phyloP scores from a whole-genome alignment of 1,140 invertebrate species.

The Zaprionus africanus region DNA sequence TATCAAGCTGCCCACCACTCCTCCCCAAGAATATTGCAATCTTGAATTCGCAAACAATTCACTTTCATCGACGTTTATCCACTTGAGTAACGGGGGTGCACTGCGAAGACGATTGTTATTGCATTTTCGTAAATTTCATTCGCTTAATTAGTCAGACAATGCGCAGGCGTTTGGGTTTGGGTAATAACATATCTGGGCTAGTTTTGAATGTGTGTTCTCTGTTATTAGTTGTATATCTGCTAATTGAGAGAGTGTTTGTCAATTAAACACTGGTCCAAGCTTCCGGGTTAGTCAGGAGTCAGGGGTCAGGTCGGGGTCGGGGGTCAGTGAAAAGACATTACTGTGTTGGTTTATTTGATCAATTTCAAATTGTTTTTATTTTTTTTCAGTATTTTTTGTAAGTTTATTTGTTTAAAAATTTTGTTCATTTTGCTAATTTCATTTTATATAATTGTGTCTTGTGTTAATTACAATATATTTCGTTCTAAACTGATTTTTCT shows the following conservation, averaged over 20 bases:
- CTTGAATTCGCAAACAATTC: constrained; percentile 60
- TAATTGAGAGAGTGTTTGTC: constrained; percentile 35
- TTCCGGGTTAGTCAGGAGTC: constrained; percentile 49
- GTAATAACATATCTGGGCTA: background rate
- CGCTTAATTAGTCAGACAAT: constrained; percentile 55
- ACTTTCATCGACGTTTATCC: constrained; percentile 69
- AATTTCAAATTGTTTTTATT: constrained; percentile 70
- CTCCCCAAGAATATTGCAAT: constrained; percentile 13
- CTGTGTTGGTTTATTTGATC: constrained; percentile 61
- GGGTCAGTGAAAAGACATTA: constrained; percentile 24
- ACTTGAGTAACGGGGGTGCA: constrained; percentile 64
- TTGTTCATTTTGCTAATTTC: constrained; percentile 82
- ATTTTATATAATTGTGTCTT: constrained; percentile 75
- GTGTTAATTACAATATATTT: constrained; percentile 81
- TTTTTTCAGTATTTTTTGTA: constrained; percentile 63
- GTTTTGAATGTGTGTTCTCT: constrained; percentile 4
- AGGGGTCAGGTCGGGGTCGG: background rate
- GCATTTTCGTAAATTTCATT: constrained; percentile 57
- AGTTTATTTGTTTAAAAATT: constrained; percentile 83
- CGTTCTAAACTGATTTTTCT: constrained; percentile 75
- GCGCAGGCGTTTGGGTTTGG: constrained; percentile 45
- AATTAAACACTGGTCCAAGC: constrained; percentile 34
- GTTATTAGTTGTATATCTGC: background rate
- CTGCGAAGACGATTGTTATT: constrained; percentile 7
- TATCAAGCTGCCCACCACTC: background rate